Evolutionary conservation across 2,113 vertebrate species (phyloP), one percentile per base, ranked within the genome.

Genomic region (Haemorhous mexicanus): DNA sequence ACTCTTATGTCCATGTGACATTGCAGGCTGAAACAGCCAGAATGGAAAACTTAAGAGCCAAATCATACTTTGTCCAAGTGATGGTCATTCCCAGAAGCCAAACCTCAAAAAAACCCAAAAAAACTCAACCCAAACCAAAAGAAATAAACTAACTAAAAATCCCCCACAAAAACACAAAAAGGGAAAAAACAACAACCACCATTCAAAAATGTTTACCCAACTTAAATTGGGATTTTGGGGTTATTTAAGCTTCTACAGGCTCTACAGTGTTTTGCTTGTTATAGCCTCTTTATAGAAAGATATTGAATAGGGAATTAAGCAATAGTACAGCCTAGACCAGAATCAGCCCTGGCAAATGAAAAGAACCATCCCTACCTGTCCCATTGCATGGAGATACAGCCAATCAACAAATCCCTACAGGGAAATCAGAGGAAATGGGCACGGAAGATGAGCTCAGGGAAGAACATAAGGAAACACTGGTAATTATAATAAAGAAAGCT

Each of bases 311-410:
- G 21, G 11, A 78, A 80, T 46, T n/a, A 78, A 83, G 14, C 33
- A 83, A 63, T 27, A 72, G 43, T 62, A 53, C 30, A 69, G 23
- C 23, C 23, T 58, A 75, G 33, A 46, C 23, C 30, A 56, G 44
- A 69, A 41, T 56, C 35, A 93, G 37, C 35, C 83, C 21, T 37
- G n/a, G 27, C 1, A 2, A 74, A 8, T 30, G 14, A 13, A 66
- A 64, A 70, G 52, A 83, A 87, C 47, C 15, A 43, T 2, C 1
- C 22, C 58, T 46, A 22, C 17, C 4, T 61, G 11, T 66, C 56
- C 66, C 52, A 35, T 0, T 44, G 26, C n/a, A 49, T 2, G 10
- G 43, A 80, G 52, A 58, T 39, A 56, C 0, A 0, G 43, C 37
- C 50, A 69, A 35, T 24, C 49, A 83, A 76, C 68, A 61, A 62